Percentiles rank a stretch among this genome's conserved stretches.
These are phyloP conservation scores for Carduelis carduelis DNA, from an alignment of 2,797 vertebrate genomes.

Conservation along the genomic window DNA sequence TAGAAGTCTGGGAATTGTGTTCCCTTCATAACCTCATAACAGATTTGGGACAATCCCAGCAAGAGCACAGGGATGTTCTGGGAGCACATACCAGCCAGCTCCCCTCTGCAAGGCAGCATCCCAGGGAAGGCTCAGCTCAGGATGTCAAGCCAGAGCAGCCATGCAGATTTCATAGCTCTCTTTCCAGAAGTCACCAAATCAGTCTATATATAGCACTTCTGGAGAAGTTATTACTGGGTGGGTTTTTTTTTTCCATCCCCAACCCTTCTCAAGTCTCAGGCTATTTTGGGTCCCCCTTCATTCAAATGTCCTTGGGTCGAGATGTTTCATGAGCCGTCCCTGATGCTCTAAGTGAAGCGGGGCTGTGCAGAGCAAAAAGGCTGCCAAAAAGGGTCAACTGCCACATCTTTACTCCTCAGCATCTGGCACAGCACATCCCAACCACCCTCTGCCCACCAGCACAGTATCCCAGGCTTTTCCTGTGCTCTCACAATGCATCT, in stretches of 20 bases:
- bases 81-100: not conserved
- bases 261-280: conserved; percentile 19
- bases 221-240: conserved; percentile 34
- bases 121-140: not conserved
- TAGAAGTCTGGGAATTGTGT: not conserved
- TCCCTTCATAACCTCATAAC: not conserved
- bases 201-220: conserved; percentile 31
- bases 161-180: not conserved
- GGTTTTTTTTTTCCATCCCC: not conserved
- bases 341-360: not conserved
- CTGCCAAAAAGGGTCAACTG: not conserved
- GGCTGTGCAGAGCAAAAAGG: not conserved
- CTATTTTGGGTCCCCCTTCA: conserved; percentile 33
- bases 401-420: not conserved
- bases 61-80: not conserved
- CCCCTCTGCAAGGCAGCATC: not conserved
- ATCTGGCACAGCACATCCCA: not conserved
- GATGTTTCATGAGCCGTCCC: not conserved
- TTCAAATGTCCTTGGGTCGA: not conserved
- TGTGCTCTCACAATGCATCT: not conserved
- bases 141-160: not conserved
- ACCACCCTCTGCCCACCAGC: not conserved
- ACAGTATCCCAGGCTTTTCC: not conserved
- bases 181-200: not conserved
- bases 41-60: not conserved